These are phyloP conservation scores for Cranoglanis bouderius DNA, from an alignment of 2,113 vertebrate species.

Conservation along the genomic window DNA sequence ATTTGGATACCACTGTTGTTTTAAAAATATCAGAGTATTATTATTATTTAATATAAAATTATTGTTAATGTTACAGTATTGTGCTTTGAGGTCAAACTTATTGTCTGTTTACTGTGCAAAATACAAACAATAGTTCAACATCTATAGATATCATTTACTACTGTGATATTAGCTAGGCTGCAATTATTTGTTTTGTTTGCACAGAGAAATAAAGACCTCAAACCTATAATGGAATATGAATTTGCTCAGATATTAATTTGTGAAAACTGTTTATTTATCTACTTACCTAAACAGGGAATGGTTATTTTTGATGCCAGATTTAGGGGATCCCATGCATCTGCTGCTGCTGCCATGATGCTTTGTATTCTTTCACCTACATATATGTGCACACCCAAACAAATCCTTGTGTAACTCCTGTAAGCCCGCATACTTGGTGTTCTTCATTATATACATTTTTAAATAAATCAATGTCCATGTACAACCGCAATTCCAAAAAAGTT, in stretches of 20 bases:
- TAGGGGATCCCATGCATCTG: background rate
- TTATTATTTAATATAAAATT: background rate
- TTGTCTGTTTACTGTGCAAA: background rate
- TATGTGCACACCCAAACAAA: background rate
- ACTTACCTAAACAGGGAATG: background rate
- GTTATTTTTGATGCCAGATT: background rate
- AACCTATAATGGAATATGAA: background rate
- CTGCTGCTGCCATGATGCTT: background rate
- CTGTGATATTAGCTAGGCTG: background rate
- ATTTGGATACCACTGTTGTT: constrained; percentile 58
- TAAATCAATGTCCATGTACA: background rate
- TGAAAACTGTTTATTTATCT: background rate
- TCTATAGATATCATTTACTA: background rate
- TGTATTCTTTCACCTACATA: background rate
- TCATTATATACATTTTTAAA: background rate
- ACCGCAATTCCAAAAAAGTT: no score
- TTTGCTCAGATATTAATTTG: background rate
- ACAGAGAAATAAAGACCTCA: background rate
- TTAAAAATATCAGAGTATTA: background rate
- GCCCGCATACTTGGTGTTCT: no score
- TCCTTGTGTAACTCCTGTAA: background rate
- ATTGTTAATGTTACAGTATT: background rate
- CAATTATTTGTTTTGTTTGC: background rate
- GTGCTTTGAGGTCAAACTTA: background rate
- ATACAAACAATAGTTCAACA: background rate